Percentiles rank a stretch among this genome's conserved stretches.
Evolutionary conservation across 2,113 vertebrate species (phyloP).

Genomic region (Anguilla japonica): DNA sequence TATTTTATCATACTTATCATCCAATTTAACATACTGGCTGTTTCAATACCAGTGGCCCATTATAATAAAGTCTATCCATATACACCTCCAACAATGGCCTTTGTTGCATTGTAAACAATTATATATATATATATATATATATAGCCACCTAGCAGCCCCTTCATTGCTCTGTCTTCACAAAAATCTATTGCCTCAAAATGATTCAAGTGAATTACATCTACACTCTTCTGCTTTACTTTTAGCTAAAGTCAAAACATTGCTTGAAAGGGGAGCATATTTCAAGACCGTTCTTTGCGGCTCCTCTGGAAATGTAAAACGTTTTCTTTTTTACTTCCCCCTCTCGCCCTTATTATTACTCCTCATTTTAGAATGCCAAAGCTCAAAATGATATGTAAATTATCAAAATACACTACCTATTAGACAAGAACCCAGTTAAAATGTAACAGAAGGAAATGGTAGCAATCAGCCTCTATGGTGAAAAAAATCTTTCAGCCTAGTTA

Average conservation of each 20-base stretch:
- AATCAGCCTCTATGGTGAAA: conserved; percentile 10
- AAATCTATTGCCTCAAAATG: background rate
- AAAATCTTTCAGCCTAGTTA: background rate
- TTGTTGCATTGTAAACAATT: too few species aligned
- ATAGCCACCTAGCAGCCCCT: too few species aligned
- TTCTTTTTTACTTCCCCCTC: background rate
- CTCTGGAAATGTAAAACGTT: background rate
- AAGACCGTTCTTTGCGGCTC: background rate
- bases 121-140: too few species aligned
- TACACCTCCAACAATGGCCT: too few species aligned
- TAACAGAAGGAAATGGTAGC: background rate
- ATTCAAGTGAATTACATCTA: background rate
- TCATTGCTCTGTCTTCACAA: too few species aligned
- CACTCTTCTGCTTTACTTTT: background rate
- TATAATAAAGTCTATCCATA: too few species aligned
- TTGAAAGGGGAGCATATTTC: background rate
- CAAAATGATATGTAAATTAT: conserved; percentile 10
- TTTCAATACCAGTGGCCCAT: too few species aligned
- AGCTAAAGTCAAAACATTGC: background rate
- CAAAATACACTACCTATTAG: background rate
- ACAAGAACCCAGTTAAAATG: background rate
- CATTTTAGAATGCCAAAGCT: background rate
- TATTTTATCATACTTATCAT: too few species aligned
- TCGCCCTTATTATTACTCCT: background rate
- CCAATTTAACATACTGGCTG: too few species aligned